Conservation (phyloP, 2,888 invertebrate genomes). For the Deilephila elpenor region DNA sequence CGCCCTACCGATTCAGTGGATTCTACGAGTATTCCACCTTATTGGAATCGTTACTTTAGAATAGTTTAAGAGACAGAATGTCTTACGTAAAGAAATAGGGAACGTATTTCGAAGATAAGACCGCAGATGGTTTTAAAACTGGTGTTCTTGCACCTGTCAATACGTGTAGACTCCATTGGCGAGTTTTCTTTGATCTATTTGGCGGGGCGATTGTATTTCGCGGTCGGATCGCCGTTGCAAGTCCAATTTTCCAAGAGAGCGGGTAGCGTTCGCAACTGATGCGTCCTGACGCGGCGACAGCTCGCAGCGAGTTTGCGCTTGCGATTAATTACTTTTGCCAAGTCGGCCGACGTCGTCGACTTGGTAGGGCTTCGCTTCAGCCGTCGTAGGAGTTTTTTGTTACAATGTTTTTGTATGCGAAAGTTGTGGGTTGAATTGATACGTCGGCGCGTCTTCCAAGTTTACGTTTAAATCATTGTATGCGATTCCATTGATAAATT, state of each 20-base stretch:
- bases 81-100: too few species aligned
- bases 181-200: slow-evolving; percentile 44
- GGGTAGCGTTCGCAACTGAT: slow-evolving; percentile 67
- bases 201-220: slow-evolving; percentile 62
- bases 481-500: background rate
- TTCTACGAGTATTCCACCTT: slow-evolving; percentile 10
- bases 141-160: background rate
- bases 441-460: slow-evolving; percentile 36
- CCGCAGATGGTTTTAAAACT: too few species aligned
- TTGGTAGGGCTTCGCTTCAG: slow-evolving; percentile 72
- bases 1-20: slow-evolving; percentile 11
- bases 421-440: slow-evolving; percentile 50
- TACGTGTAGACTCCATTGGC: background rate
- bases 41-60: slow-evolving; percentile 18
- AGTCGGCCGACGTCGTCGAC: slow-evolving; percentile 60
- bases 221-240: slow-evolving; percentile 66
- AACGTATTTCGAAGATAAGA: too few species aligned
- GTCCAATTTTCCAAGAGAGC: slow-evolving; percentile 79
- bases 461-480: background rate
- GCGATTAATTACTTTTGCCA: slow-evolving; percentile 79
- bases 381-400: slow-evolving; percentile 68
- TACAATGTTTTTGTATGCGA: slow-evolving; percentile 60
- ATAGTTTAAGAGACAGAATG: background rate
- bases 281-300: slow-evolving; percentile 78
- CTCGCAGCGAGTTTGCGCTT: slow-evolving; percentile 52